These are phyloP conservation scores for Heliconius hermathena DNA, from an alignment of 1,140 invertebrate genomes.

Conservation along the genomic window DNA sequence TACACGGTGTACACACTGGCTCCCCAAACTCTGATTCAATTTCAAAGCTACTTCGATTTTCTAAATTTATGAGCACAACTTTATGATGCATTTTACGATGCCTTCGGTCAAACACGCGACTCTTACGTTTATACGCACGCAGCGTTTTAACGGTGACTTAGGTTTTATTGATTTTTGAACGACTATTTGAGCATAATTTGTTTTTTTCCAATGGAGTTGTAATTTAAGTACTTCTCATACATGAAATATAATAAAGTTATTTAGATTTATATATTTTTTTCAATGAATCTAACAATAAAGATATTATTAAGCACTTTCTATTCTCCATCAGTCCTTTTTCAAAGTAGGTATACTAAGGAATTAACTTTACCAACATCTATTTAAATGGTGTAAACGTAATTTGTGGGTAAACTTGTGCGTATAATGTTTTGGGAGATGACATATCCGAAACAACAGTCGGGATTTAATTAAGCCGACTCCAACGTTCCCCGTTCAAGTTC, in stretches of 20 bases:
- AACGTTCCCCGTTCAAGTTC: slow-evolving; percentile 29
- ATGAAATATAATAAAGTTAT: not conserved
- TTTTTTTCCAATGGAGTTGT: not conserved
- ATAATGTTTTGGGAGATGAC: slow-evolving; percentile 63
- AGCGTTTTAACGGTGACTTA: slow-evolving; percentile 42
- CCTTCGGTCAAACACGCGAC: slow-evolving; percentile 61
- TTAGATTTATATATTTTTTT: no score
- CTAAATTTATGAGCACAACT: slow-evolving; percentile 64
- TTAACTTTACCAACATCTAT: slow-evolving; percentile 67
- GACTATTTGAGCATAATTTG: slow-evolving; percentile 19
- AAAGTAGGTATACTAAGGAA: slow-evolving; percentile 50
- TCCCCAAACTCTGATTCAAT: slow-evolving; percentile 51
- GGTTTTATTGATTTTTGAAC: slow-evolving; percentile 23
- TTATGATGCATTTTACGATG: slow-evolving; percentile 68
- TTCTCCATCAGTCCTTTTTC: not conserved
- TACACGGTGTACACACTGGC: slow-evolving; percentile 38
- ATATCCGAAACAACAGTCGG: slow-evolving; percentile 56
- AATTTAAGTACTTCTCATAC: not conserved
- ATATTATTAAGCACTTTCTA: not conserved
- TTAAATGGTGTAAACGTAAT: slow-evolving; percentile 75
- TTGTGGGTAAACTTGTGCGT: slow-evolving; percentile 69
- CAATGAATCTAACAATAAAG: no score
- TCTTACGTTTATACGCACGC: slow-evolving; percentile 62
- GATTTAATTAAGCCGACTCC: slow-evolving; percentile 65
- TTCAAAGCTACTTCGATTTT: slow-evolving; percentile 59